Percentiles rank a stretch among this genome's conserved stretches.
Conservation (phyloP, 2,888 invertebrate genomes). For the Eumerus sabulonum region DNA sequence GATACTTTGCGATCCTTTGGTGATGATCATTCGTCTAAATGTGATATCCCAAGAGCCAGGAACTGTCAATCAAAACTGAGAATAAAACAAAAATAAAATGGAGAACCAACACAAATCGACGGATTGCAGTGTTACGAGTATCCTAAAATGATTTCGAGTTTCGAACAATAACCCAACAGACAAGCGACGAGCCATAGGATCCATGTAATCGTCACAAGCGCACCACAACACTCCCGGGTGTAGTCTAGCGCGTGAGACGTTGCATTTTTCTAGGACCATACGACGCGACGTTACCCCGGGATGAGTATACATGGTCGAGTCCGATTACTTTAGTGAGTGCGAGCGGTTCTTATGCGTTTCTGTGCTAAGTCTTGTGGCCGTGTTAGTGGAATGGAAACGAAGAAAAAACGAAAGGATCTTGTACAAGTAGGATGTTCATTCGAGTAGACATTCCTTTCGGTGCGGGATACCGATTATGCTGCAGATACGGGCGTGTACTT, state of each 20-base stretch:
- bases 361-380: no score
- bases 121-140: neutral
- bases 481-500: no score
- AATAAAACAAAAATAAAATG: neutral
- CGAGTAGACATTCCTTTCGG: constrained; percentile 8
- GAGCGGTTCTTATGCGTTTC: no score
- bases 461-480: no score
- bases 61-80: constrained; percentile 58
- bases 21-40: constrained; percentile 66
- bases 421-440: constrained; percentile 3
- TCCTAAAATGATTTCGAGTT: constrained; percentile 49
- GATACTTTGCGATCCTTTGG: constrained; percentile 62
- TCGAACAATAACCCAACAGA: constrained; percentile 44
- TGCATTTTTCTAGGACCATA: no score
- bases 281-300: no score
- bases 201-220: no score
- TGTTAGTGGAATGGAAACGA: no score
- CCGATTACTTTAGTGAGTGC: constrained; percentile 16
- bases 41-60: constrained; percentile 64
- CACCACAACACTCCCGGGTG: no score
- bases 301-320: neutral
- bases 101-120: constrained; percentile 27
- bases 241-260: no score
- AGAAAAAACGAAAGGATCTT: no score
- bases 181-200: constrained; percentile 21